phyloP scores from a whole-genome alignment of 2,113 vertebrate species.

The Xiphophorus maculatus region DNA sequence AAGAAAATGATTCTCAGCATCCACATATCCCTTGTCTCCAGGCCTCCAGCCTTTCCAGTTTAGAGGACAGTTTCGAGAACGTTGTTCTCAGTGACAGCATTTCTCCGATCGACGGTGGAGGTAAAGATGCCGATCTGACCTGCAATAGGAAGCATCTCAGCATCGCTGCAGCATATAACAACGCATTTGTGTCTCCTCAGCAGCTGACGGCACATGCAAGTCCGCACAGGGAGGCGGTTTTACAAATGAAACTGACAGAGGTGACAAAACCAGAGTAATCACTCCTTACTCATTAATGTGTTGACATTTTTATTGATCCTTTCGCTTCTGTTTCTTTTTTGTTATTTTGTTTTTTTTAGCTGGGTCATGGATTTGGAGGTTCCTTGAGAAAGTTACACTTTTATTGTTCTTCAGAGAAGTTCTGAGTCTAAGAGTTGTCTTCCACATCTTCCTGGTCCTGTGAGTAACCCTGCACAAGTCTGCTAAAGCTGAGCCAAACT shows the following conservation, averaged over 20 bases:
- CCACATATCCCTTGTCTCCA: conserved; percentile 27
- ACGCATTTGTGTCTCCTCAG: conserved; percentile 12
- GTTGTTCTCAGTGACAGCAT: neutral
- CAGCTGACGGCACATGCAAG: conserved; percentile 26
- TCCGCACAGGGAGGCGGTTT: conserved; percentile 34
- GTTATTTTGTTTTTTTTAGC: conserved; percentile 49
- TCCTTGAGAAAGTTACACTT: neutral
- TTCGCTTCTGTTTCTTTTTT: neutral
- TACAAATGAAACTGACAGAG: conserved; percentile 23
- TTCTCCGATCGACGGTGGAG: conserved; percentile 19
- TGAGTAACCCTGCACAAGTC: conserved; percentile 69
- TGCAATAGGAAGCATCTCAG: neutral
- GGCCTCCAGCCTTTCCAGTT: conserved; percentile 69
- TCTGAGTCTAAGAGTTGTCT: conserved; percentile 55
- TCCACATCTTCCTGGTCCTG: conserved; percentile 81
- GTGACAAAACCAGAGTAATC: conserved; percentile 11
- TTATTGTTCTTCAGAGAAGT: conserved; percentile 21
- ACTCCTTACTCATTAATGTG: neutral
- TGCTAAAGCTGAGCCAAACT: neutral
- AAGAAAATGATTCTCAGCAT: neutral
- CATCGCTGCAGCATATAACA: neutral
- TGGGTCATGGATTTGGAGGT: conserved; percentile 32
- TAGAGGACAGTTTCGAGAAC: conserved; percentile 46
- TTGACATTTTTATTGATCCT: neutral
- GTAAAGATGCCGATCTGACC: conserved; percentile 13